These are phyloP conservation scores for Dendrolimus kikuchii DNA, from an alignment of 1,140 invertebrate species.

Conservation along the genomic window DNA sequence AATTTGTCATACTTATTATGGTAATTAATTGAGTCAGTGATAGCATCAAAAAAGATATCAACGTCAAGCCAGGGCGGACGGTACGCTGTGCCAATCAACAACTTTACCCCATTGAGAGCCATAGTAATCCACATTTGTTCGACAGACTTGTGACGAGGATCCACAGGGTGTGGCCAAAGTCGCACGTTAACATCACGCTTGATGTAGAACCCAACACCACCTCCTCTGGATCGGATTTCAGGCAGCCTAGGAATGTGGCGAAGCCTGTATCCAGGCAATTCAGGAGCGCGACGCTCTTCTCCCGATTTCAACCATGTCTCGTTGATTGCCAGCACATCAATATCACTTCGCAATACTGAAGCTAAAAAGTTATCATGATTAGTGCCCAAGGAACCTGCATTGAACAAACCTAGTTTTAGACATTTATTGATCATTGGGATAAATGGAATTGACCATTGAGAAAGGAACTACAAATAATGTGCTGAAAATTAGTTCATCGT, in stretches of 20 bases:
- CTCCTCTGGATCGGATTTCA: conserved; percentile 9
- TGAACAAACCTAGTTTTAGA: conserved; percentile 19
- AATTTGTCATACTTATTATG: neutral
- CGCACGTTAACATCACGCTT: conserved; percentile 8
- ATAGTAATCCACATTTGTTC: conserved; percentile 20
- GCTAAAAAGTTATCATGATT: conserved; percentile 18
- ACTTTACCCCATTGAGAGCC: conserved; percentile 1
- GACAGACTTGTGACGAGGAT: neutral
- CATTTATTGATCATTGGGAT: neutral
- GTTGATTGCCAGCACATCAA: conserved; percentile 20
- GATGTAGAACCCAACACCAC: conserved; percentile 20
- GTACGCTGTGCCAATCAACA: conserved; percentile 18
- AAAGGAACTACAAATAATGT: too few relatives aligned
- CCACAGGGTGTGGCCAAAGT: conserved; percentile 2
- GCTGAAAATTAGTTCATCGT: too few relatives aligned
- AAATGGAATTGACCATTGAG: too few relatives aligned
- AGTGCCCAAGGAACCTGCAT: conserved; percentile 16
- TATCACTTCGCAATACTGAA: conserved; percentile 6
- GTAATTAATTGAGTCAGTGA: conserved; percentile 10
- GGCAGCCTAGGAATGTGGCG: conserved; percentile 8
- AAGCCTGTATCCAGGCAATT: conserved; percentile 9
- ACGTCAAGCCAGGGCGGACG: conserved; percentile 12
- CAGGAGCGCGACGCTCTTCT: conserved; percentile 17
- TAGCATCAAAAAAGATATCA: conserved; percentile 14
- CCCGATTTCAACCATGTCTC: conserved; percentile 21